These are phyloP conservation scores for Eunapius fragilis DNA, from an alignment of 37 sponge, comb jelly and placozoan species.

Conservation along the genomic window DNA sequence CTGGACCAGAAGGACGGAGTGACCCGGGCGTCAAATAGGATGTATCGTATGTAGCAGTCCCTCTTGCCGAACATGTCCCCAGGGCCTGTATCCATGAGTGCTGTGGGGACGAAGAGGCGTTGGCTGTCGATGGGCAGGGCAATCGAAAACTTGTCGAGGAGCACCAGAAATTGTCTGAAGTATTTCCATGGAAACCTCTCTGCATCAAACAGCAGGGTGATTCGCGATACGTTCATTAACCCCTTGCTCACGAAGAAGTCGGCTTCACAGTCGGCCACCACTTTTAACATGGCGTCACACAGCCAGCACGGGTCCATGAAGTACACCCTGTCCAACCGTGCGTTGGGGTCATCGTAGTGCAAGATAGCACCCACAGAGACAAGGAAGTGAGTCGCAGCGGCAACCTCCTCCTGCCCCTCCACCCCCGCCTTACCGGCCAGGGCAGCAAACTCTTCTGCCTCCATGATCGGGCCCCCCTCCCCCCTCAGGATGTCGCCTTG, in stretches of 20 bases:
- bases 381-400: constrained; percentile 78
- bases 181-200: constrained; percentile 76
- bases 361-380: constrained; percentile 81
- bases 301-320: constrained; percentile 93
- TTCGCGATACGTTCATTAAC: constrained; percentile 44
- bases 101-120: constrained; percentile 81
- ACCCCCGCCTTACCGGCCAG: constrained; percentile 67
- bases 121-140: constrained; percentile 81
- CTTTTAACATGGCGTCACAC: constrained; percentile 85
- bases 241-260: constrained; percentile 81
- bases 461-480: constrained; percentile 72
- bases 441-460: constrained; percentile 56
- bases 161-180: constrained; percentile 76
- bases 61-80: not conserved
- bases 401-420: constrained; percentile 71
- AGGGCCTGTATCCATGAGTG: constrained; percentile 69
- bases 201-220: constrained; percentile 68
- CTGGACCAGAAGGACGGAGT: constrained; percentile 70
- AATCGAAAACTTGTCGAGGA: constrained; percentile 87
- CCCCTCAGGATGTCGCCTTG: constrained; percentile 60
- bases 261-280: constrained; percentile 74
- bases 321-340: constrained; percentile 78
- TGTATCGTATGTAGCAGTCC: constrained; percentile 36
- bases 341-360: constrained; percentile 83
- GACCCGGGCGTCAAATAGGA: constrained; percentile 23